Base-by-base conservation (phyloP, 2,888 invertebrate genomes). In the Hypercompe scribonia region DNA sequence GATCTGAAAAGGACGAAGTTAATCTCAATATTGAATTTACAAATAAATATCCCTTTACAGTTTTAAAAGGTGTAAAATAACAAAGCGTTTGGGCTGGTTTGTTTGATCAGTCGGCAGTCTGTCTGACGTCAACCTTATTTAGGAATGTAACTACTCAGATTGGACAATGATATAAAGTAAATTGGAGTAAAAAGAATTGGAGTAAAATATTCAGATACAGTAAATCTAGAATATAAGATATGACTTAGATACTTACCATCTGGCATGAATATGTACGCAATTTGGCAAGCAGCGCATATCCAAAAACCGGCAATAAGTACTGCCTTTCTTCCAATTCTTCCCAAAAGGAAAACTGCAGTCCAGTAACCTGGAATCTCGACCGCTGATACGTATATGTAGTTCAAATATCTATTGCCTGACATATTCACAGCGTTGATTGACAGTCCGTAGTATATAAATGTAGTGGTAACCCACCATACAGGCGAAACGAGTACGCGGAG, bases 291-390 rank as follows among this genome's bases (percentile, higher is more conserved):
- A 11, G 96, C 97, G 77, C 97, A 97, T 3, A 96, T 58, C 73
- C 96, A 86, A 89, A 96, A 97, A 0, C 96, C 96, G 0, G 91
- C 91, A 50, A 95, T 96, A 10, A 97, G 89, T 0, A 97, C 96
- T 13, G 95, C 93, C 78, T 96, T 96, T 76, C 97, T 93, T 4
- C 97, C 97, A 21, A 96, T 87, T 71, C 90, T 94, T 76, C 96
- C 96, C 86, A 97, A 93, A n/a, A 97, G 88, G 13, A 96, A 87
- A 72, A 96, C 96, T 0, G 97, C 96, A 34, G 96, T 84, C 83
- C 97, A 92, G 83, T 96, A 97, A 0, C 97, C 97, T 0, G 98
- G 98, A 68, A 97, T 96, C 88, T 98, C 98, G 1, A 97, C 96
- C 0, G 96, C 88, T 0, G 96, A 92, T 11, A 96, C 96, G n/a